Percentiles rank a stretch among this genome's conserved stretches.
Evolutionary conservation across 2,888 invertebrate species (phyloP).

Genomic region (Epinotia brunnichana): DNA sequence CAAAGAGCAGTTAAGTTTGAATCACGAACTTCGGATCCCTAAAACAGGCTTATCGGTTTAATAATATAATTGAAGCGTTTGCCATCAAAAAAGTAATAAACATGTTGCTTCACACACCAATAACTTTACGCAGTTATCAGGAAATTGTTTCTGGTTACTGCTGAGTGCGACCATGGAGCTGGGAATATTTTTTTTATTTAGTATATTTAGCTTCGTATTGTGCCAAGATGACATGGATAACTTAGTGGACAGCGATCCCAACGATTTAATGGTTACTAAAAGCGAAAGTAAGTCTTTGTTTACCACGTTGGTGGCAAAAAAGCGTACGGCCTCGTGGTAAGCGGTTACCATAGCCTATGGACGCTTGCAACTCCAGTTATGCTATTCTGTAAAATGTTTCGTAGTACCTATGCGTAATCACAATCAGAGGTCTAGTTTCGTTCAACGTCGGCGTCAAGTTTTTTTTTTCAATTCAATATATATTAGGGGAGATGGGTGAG

Average conservation of each 20-base stretch:
- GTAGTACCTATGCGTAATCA: too few species aligned
- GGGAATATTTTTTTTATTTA: slow-evolving; percentile 51
- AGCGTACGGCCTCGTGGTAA: too few species aligned
- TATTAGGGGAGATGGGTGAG: too few species aligned
- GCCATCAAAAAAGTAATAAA: slow-evolving; percentile 23
- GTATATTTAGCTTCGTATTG: slow-evolving; percentile 20
- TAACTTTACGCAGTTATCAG: slow-evolving; percentile 17
- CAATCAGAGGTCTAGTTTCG: too few species aligned
- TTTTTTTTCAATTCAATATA: too few species aligned
- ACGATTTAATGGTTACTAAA: neutral
- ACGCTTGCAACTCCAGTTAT: too few species aligned
- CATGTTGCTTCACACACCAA: slow-evolving; percentile 25
- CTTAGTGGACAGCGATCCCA: neutral
- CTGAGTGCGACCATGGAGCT: slow-evolving; percentile 9
- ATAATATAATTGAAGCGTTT: neutral
- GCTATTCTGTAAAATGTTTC: too few species aligned
- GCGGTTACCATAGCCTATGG: too few species aligned
- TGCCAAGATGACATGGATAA: neutral
- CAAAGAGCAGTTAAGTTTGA: too few species aligned
- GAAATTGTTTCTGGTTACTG: slow-evolving; percentile 9
- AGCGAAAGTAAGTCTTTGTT: slow-evolving; percentile 1
- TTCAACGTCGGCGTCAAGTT: too few species aligned
- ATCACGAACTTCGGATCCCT: neutral
- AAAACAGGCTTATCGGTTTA: neutral
- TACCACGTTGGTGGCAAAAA: too few species aligned